Evolutionary conservation across 1,140 invertebrate genomes (phyloP), one percentile per base, ranked within the genome.

Genomic region (Drosophila pandora): DNA sequence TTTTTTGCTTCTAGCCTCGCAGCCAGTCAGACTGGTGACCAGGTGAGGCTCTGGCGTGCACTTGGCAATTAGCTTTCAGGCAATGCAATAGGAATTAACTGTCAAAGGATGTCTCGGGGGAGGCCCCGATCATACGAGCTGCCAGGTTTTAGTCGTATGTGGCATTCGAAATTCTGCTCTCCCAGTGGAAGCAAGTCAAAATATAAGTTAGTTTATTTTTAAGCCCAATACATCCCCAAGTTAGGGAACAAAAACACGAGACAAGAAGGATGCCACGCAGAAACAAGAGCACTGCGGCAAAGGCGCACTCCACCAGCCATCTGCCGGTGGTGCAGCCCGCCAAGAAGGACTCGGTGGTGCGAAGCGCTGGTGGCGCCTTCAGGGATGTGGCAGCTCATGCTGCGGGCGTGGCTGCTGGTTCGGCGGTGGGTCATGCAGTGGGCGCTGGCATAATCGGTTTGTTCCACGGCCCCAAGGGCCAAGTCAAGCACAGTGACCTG

Each of bases 321-420:
- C 28, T 63, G 10, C 64, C 74, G n/a, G 48, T 32, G 25, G 57
- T 54, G 12, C 47, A 54, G 47, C n/a, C 74, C 56, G 4, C 22
- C 30, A 61, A 39, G 3, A 43, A 68, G 43, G 32, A 72, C 25
- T 58, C 67, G 6, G 2, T n/a, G 9, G 55, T n/a, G 12, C 56
- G 10, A 60, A 68, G 54, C 17, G 59, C 78, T 0, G 37, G 76
- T 1, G 57, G 49, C 12, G 3, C 60, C 13, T 73, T 88, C 34
- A 88, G 68, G 49, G 71, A 98, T 92, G 97, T 98, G 96, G 97
- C 96, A 56, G 96, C 96, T 2, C 97, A 96, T 3, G 96, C 96
- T 76, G 96, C 96, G 64, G 96, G 96, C 76, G 96, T 97, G 17
- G 96, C 96, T 34, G 83, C 85, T 2, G 83, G 83, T 17, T 82